Conservation (phyloP, 2,888 invertebrate species). For the Machimus rusticus region DNA sequence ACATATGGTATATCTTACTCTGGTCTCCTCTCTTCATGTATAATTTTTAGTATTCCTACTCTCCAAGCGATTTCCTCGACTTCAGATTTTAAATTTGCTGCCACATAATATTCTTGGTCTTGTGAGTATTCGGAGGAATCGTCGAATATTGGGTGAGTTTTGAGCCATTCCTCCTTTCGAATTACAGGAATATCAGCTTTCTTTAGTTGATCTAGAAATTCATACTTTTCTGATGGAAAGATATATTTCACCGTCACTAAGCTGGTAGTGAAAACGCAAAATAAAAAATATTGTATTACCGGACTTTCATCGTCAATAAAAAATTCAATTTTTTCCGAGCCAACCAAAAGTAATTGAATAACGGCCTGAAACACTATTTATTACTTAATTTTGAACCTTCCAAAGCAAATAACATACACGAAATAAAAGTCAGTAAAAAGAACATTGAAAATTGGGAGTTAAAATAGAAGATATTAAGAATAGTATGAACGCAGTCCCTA, state of each 20-base stretch:
- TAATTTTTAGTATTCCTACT: neutral
- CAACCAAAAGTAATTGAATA: too few relatives aligned
- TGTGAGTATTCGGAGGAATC: neutral
- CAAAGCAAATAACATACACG: too few relatives aligned
- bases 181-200: neutral
- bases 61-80: neutral
- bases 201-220: neutral
- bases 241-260: neutral
- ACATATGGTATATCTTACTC: neutral
- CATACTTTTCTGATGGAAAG: neutral
- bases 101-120: neutral
- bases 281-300: neutral
- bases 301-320: neutral
- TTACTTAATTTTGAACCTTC: too few relatives aligned
- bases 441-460: too few relatives aligned
- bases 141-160: neutral
- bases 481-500: too few relatives aligned
- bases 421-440: too few relatives aligned
- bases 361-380: too few relatives aligned
- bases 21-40: neutral
- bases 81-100: neutral
- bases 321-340: too few relatives aligned
- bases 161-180: neutral
- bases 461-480: too few relatives aligned
- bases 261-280: neutral